Conservation (phyloP, 2,888 invertebrate species). For the Pyralis farinalis region DNA sequence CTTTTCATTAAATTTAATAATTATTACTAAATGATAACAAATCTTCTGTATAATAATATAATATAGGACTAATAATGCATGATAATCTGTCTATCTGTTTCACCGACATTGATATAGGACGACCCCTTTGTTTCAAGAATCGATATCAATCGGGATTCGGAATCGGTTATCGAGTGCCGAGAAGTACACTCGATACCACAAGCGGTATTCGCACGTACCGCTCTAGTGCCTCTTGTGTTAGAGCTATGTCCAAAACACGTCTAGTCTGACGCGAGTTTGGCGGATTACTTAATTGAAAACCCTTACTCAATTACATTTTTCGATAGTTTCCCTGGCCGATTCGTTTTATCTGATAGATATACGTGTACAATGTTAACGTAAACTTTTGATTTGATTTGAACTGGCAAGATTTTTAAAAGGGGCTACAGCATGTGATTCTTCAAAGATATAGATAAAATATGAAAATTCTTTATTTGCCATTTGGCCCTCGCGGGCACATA, state of each 20-base stretch:
- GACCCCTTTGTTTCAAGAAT: slow-evolving; percentile 44
- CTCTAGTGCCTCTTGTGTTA: slow-evolving; percentile 45
- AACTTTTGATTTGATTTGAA: too few species aligned
- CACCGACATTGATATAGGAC: slow-evolving; percentile 30
- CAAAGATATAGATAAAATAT: too few species aligned
- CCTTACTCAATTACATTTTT: slow-evolving; percentile 28
- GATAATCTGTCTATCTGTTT: slow-evolving; percentile 8
- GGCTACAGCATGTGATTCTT: too few species aligned
- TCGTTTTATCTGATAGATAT: too few species aligned
- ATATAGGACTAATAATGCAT: background rate
- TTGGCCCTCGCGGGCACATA: too few species aligned
- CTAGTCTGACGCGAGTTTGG: slow-evolving; percentile 37
- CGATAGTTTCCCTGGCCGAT: background rate
- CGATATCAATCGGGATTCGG: slow-evolving; percentile 55
- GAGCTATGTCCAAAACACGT: slow-evolving; percentile 42
- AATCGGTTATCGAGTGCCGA: slow-evolving; percentile 55
- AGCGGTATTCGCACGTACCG: slow-evolving; percentile 40
- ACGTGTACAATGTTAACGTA: too few species aligned
- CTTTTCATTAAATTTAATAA: too few species aligned
- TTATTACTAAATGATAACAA: too few species aligned
- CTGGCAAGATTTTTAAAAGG: too few species aligned
- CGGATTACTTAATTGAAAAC: slow-evolving; percentile 54
- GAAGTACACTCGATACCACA: slow-evolving; percentile 47
- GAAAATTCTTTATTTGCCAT: too few species aligned
- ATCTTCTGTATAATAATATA: too few species aligned